Evolutionary conservation across 2,797 vertebrate species (phyloP), one percentile per base, ranked within the genome.

Genomic region (Poecilia gillii): DNA sequence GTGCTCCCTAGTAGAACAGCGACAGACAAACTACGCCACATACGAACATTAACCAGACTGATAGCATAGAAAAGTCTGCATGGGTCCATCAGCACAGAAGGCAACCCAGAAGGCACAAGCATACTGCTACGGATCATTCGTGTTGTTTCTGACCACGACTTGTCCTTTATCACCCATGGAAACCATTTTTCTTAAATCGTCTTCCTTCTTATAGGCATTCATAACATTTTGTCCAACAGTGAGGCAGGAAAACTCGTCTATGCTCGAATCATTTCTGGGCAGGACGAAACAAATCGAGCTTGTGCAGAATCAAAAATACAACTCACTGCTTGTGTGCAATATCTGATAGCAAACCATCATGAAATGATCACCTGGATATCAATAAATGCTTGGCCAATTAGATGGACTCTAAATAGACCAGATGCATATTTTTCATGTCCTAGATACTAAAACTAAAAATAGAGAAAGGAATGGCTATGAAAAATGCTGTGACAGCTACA

Each of bases 1-100:
- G 41, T 66, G 72, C 72, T 84, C 8, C 77, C 76, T 47, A 6
- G 51, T 18, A n/a, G 49, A 82, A 74, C 43, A 55, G 45, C 74
- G 75, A 70, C 66, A 45, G 68, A 71, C 68, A 46, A 71, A 46
- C 28, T 71, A 14, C 12, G 72, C 78, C 72, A 79, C 33, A 68
- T 57, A 39, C 23, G 73, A 80, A 77, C 57, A 31, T 53, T 74
- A 16, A 14, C 9, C n/a, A 75, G 74, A 33, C 11, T 75, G 73
- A 59, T 59, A 23, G 31, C 2, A 1, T 20, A 45, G 45, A 43
- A 55, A 75, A 31, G 28, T 23, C 57, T n/a, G 57, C 53, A 31
- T 8, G 6, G 39, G n/a, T 45, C 73, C 25, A 62, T 31, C 41
- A 6, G 20, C 41, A 33, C 39, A 43, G 6, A 43, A 41, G 39